Base-by-base conservation (phyloP, 2,113 vertebrate genomes). In the Brachyhypopomus occidentalis region DNA sequence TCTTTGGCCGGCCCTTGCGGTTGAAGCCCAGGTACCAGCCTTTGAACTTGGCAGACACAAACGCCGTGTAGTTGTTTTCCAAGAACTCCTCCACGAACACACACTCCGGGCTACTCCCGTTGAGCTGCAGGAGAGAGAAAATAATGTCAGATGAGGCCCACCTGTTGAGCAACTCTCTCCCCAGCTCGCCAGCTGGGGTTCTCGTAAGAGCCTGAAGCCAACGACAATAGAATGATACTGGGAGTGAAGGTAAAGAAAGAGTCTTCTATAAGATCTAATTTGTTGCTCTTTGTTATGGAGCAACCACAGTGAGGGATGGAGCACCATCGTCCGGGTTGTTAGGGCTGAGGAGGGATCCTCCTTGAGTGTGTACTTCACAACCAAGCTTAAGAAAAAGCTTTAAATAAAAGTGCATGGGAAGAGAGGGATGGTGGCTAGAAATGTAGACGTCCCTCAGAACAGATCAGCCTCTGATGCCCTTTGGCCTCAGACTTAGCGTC, bases 1-100 rank as follows among this genome's bases (percentile, higher is more conserved):
- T 94, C 79, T 94, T 94, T 72, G 94, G 93, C 84, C 88, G 86
- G 1, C 93, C 94, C 82, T 92, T 93, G 76, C 93, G 87, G 88
- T 94, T 94, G 89, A 95, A 95, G 76, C 94, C 94, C 4, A 95
- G 92, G 90, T 94, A 95, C 93, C 94, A 95, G 76, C 92, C 94
- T 89, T 92, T 93, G 90, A 94, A 94, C 88, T 93, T 92, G 84
- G 94, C 94, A 1, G 94, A 94, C 81, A 94, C 91, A 0, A 95
- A 90, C 0, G 94, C 94, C 0, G 93, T 95, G 90, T 94, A 95
- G 92, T 94, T 94, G 89, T 95, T 95, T 85, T 95, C 94, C 88
- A 95, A 86, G 87, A 94, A 94, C 87, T 95, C 94, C 87, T 95
- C 94, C 27, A 94, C 90, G 38, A 95, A 95, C 59, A 95, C 93